Evolutionary conservation across 2,113 vertebrate genomes (phyloP).

Genomic region (Laticauda laticaudata): DNA sequence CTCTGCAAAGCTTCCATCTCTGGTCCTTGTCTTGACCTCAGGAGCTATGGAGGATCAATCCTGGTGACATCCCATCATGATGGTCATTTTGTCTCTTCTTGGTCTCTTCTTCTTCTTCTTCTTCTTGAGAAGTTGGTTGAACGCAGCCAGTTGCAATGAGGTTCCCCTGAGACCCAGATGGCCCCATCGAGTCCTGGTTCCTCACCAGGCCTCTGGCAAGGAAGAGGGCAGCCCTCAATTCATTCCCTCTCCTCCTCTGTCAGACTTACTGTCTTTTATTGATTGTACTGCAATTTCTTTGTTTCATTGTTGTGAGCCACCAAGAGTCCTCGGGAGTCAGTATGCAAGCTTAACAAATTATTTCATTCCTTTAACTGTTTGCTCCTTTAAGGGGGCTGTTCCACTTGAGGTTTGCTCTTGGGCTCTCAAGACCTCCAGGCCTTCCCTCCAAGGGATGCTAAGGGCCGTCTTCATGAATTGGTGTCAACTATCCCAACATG

Average conservation of each 20-base stretch:
- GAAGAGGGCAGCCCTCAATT: neutral
- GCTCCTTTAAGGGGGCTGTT: neutral
- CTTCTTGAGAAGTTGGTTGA: neutral
- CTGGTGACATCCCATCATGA: neutral
- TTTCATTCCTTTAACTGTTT: neutral
- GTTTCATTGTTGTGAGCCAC: neutral
- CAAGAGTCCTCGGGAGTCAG: neutral
- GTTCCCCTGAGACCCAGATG: neutral
- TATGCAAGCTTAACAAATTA: neutral
- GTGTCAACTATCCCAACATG: neutral
- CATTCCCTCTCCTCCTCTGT: neutral
- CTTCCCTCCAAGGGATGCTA: neutral
- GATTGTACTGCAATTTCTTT: neutral
- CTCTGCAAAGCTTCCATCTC: neutral
- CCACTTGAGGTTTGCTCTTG: neutral
- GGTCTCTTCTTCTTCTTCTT: neutral
- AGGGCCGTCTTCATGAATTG: neutral
- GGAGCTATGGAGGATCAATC: neutral
- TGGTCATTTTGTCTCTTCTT: neutral
- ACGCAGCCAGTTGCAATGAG: neutral
- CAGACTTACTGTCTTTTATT: neutral
- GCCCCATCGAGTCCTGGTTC: neutral
- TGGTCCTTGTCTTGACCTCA: neutral
- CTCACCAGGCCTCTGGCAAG: neutral
- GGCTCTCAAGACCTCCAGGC: neutral